Evolutionary conservation across 2,113 vertebrate species (phyloP).

Genomic region (Anhinga rufa): DNA sequence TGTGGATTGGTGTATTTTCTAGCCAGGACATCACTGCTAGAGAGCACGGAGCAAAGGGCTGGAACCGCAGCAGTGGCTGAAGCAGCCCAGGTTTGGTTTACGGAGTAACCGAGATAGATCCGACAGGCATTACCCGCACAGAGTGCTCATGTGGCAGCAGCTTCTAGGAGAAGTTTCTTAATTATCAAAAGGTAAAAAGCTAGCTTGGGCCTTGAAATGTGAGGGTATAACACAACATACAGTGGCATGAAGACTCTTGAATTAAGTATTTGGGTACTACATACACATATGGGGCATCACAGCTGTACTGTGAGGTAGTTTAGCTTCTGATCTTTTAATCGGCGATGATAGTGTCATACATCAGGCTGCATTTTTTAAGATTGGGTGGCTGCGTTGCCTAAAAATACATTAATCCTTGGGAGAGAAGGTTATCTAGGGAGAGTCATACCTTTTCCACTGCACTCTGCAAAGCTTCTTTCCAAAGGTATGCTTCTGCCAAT

Average conservation of each 20-base stretch:
- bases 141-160: neutral
- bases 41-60: neutral
- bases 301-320: neutral
- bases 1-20: neutral
- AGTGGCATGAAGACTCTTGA: neutral
- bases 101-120: neutral
- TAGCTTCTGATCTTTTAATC: neutral
- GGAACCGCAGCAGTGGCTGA: neutral
- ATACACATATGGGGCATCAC: accelerated
- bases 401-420: slow-evolving; percentile 13
- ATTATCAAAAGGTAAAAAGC: neutral
- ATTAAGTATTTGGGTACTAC: neutral
- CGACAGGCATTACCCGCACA: neutral
- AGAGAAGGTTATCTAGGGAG: neutral
- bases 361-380: neutral
- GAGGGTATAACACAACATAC: accelerated
- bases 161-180: neutral
- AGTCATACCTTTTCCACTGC: neutral
- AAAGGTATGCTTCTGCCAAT: neutral
- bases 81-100: neutral
- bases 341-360: neutral
- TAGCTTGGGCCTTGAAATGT: neutral
- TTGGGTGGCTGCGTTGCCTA: neutral
- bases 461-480: neutral
- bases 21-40: neutral